phyloP scores from a whole-genome alignment of 2,113 vertebrate species.

The Oryzias curvinotus region DNA sequence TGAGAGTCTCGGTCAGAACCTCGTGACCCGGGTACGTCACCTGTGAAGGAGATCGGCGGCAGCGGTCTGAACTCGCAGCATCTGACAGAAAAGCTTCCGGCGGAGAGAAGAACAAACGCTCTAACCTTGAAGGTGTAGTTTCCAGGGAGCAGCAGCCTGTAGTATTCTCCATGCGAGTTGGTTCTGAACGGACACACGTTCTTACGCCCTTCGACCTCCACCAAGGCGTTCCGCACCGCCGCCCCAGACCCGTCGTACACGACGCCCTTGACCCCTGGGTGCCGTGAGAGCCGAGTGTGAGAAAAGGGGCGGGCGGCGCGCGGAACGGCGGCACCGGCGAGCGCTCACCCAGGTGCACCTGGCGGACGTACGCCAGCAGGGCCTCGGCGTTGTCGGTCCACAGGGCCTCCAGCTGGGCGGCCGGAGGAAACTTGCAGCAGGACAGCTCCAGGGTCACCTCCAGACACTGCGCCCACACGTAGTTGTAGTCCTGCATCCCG shows the following conservation, averaged over 20 bases:
- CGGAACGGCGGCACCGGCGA: not conserved
- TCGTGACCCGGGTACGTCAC: constrained; percentile 64
- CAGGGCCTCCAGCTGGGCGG: constrained; percentile 74
- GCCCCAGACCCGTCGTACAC: constrained; percentile 78
- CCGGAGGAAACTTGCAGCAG: constrained; percentile 92
- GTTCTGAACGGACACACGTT: constrained; percentile 88
- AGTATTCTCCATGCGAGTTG: constrained; percentile 88
- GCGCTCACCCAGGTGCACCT: constrained; percentile 89
- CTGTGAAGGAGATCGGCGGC: constrained; percentile 45
- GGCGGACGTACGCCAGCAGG: constrained; percentile 86
- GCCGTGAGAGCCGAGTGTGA: not conserved
- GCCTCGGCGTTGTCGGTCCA: constrained; percentile 87
- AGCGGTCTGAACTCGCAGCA: not conserved
- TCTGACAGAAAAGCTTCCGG: not conserved
- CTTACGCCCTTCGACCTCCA: constrained; percentile 83
- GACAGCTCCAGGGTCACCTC: constrained; percentile 94
- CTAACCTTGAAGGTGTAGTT: constrained; percentile 86
- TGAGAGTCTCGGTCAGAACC: constrained; percentile 53
- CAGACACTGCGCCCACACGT: constrained; percentile 91
- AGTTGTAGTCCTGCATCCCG: constrained; percentile 99
- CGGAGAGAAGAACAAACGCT: not conserved
- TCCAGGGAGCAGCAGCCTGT: constrained; percentile 89
- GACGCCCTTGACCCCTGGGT: constrained; percentile 89
- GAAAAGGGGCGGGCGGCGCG: too few species aligned
- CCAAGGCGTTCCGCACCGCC: constrained; percentile 81